phyloP scores from a whole-genome alignment of 2,888 invertebrate genomes.

The Seladonia tumulorum region DNA sequence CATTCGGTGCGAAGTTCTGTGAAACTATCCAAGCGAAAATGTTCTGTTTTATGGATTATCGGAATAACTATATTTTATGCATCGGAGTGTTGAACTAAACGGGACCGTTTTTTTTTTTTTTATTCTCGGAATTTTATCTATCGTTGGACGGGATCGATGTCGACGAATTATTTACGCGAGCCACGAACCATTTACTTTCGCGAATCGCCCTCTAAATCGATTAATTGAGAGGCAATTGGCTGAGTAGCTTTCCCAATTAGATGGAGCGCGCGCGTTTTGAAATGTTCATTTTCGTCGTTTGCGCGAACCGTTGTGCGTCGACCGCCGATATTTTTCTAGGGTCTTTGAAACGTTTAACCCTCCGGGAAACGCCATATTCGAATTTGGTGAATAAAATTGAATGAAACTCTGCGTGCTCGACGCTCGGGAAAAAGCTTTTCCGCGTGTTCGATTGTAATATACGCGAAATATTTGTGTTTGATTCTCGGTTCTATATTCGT shows the following conservation, averaged over 20 bases:
- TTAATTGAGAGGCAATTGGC: neutral
- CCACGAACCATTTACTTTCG: neutral
- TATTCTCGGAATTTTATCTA: neutral
- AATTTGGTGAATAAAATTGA: neutral
- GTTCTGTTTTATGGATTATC: neutral
- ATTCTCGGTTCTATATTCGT: neutral
- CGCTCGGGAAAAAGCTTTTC: neutral
- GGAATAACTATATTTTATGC: neutral
- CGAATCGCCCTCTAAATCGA: neutral
- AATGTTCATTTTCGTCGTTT: neutral
- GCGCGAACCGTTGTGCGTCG: neutral
- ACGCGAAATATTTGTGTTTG: neutral
- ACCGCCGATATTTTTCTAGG: neutral
- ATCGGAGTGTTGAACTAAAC: neutral
- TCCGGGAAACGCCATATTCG: neutral
- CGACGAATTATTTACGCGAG: neutral
- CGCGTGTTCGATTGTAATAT: neutral
- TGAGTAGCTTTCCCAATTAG: neutral
- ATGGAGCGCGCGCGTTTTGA: neutral
- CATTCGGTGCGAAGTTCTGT: no score
- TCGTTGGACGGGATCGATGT: neutral
- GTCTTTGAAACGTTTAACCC: neutral
- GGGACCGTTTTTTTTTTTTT: neutral
- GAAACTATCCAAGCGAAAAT: no score
- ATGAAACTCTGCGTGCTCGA: neutral